A percentile compares a stretch with the other conserved stretches of the same genome.
These are phyloP conservation scores for Eustalomyia histrio DNA, from an alignment of 2,888 invertebrate genomes.

Conservation along the genomic window DNA sequence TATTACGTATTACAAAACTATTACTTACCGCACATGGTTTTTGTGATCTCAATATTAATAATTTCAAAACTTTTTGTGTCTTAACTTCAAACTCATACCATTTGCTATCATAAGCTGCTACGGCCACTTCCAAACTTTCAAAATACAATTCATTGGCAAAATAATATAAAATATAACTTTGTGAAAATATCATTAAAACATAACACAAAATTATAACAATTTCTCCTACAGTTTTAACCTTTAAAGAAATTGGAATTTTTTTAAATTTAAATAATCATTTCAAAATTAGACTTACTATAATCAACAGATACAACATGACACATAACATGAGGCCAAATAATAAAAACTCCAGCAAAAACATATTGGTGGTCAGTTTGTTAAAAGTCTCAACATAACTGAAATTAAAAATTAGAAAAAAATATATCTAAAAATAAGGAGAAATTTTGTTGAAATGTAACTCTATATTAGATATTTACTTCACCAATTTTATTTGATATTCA, in stretches of 20 bases:
- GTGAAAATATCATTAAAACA: conserved; percentile 60
- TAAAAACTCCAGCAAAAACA: neutral
- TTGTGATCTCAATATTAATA: neutral
- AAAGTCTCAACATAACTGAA: neutral
- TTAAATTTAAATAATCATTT: neutral
- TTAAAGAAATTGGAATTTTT: neutral
- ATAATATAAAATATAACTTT: conserved; percentile 71
- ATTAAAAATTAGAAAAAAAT: neutral
- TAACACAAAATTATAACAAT: neutral
- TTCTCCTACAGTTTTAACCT: neutral
- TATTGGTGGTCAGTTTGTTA: neutral
- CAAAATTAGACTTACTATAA: neutral
- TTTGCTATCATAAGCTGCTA: conserved; percentile 70
- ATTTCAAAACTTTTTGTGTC: neutral
- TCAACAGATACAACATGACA: neutral
- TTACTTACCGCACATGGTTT: neutral
- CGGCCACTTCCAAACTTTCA: conserved; percentile 71
- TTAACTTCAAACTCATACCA: neutral
- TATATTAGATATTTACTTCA: neutral
- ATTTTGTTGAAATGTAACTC: too few relatives aligned
- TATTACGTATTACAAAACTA: too few relatives aligned
- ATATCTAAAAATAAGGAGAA: too few relatives aligned
- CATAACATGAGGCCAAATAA: neutral
- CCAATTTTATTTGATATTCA: neutral
- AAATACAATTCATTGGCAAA: conserved; percentile 72